phyloP scores from a whole-genome alignment of 2,797 vertebrate species.

The Lates japonicus region DNA sequence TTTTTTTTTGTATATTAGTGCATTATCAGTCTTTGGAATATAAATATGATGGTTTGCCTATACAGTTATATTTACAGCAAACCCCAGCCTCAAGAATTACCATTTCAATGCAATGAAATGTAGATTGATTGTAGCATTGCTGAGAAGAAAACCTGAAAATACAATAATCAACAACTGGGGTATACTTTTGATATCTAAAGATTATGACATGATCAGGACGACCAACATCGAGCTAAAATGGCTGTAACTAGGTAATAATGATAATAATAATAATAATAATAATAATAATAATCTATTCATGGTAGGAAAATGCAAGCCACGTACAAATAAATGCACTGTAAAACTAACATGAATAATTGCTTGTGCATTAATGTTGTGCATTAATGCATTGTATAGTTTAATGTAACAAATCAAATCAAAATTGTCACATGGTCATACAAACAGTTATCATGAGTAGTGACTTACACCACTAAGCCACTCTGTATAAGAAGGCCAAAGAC shows the following conservation, averaged over 20 bases:
- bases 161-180: background rate
- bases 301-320: background rate
- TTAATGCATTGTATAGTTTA: background rate
- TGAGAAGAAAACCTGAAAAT: constrained; percentile 17
- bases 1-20: too few relatives aligned
- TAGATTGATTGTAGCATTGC: background rate
- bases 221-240: background rate
- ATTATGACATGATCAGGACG: background rate
- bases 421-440: background rate
- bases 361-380: too few relatives aligned
- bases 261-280: background rate
- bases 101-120: constrained; percentile 5
- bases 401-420: background rate
- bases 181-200: background rate
- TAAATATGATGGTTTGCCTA: background rate
- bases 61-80: constrained; percentile 3
- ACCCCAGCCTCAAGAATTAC: constrained; percentile 9
- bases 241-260: background rate
- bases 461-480: background rate
- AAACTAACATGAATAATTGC: constrained; percentile 3
- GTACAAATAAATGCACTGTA: background rate
- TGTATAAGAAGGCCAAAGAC: background rate
- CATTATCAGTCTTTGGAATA: background rate
- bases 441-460: background rate
- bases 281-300: background rate